Base-by-base conservation (phyloP, 1,140 invertebrate genomes). In the Plutomurus gul region DNA sequence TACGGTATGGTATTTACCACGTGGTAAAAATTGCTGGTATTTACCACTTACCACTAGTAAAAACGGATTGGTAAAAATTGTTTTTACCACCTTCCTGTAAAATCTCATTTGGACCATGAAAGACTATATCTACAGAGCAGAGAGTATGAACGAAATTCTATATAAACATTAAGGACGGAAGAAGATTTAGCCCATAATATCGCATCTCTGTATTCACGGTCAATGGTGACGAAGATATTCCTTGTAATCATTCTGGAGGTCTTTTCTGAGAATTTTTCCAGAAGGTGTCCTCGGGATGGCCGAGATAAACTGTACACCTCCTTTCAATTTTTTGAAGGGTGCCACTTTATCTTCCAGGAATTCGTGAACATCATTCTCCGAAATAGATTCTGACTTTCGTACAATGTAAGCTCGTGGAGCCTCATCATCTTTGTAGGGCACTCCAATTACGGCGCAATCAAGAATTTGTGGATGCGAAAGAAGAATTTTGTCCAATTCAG, bases 371-470 rank as follows among this genome's bases (percentile, higher is more conserved):
- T 77, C 47, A 4, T 76, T 36, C 37, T 81, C 77, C 1, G 74
- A 36, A 1, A 81, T 20, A 22, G 22, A 22, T 16, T 79, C 75
- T 4, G 47, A 56, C 25, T 74, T 65, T n/a, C 40, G 47, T 1
- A 81, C 80, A 27, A 81, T 85, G 77, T 88, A 90, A 13, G 89
- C 89, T 74, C 85, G 83, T 0, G 95, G 95, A 1, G 91, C 87
- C 87, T 97, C 95, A 4, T 95, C 95, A 70, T 87, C 87, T 51
- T 88, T 87, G 0, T 96, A 91, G 0, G 93, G 92, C 36, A 95
- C 87, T 3, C 95, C 95, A 81, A 97, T 88, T 0, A 97, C 94
- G 1, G 92, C 94, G 13, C 91, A 92, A 86, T 96, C 94, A 4
- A 89, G 88, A 1, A 96, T 90, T 65, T 90, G 91, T 0, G 91